Percentiles rank a stretch among this genome's conserved stretches.
Evolutionary conservation across 2,113 vertebrate genomes (phyloP).

Genomic region (Pituophis catenifer): DNA sequence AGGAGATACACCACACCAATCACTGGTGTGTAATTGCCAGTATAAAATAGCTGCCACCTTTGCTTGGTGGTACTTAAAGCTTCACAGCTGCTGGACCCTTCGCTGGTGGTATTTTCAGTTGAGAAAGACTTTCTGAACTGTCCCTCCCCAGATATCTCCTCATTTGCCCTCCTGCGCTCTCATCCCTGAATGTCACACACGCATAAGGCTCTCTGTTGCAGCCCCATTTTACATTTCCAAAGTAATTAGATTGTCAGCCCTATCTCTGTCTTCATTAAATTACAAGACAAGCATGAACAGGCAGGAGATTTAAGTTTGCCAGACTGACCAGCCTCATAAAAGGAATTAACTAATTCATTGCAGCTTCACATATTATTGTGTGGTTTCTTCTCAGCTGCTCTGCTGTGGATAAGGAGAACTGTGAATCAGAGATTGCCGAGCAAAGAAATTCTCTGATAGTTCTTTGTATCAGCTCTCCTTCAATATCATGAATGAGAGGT

Average conservation of each 20-base stretch:
- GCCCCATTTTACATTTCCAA: slow-evolving; percentile 28
- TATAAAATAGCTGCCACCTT: neutral
- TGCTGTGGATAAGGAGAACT: neutral
- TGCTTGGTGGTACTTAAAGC: neutral
- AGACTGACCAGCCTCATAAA: neutral
- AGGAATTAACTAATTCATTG: neutral
- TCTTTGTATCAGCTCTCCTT: neutral
- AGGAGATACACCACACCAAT: neutral
- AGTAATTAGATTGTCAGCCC: slow-evolving; percentile 36
- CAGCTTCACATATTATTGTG: neutral
- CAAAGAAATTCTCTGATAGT: neutral
- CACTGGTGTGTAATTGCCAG: neutral
- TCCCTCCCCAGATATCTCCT: slow-evolving; percentile 8
- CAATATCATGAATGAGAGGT: neutral
- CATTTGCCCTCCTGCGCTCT: neutral
- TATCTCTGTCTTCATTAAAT: slow-evolving; percentile 44
- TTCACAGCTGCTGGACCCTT: neutral
- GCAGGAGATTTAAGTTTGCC: neutral
- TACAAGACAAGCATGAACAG: slow-evolving; percentile 28
- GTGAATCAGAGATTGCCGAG: neutral
- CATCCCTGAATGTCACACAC: neutral
- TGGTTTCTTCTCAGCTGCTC: neutral
- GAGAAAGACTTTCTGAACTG: neutral
- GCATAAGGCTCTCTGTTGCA: neutral
- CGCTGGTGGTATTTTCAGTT: neutral